A percentile compares a stretch with the other conserved stretches of the same genome.
Evolutionary conservation across 1,140 invertebrate genomes (phyloP).

Genomic region (Trichonephila clavipes): DNA sequence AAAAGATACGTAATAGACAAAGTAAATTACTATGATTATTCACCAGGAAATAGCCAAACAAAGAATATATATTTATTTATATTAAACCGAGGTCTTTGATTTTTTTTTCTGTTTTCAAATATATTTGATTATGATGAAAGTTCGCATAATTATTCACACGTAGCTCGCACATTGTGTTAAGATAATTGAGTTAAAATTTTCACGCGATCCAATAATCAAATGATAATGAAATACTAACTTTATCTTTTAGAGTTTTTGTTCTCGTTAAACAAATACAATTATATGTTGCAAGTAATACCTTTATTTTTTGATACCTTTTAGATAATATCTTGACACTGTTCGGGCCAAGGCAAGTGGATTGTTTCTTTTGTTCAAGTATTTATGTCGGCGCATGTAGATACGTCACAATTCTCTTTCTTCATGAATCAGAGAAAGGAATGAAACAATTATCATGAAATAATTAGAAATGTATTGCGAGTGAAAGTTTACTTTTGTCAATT

Average conservation of each 20-base stretch:
- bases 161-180: background rate
- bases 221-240: conserved; percentile 6
- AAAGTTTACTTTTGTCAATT: background rate
- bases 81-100: conserved; percentile 38
- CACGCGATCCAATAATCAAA: background rate
- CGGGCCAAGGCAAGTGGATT: conserved; percentile 38
- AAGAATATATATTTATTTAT: conserved; percentile 40
- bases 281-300: conserved; percentile 1
- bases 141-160: background rate
- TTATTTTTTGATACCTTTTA: conserved; percentile 16
- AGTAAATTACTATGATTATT: conserved; percentile 29
- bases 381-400: background rate
- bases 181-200: conserved; percentile 20
- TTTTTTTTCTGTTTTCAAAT: conserved; percentile 10
- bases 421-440: background rate
- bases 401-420: background rate
- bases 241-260: conserved; percentile 36
- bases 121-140: conserved; percentile 15
- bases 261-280: conserved; percentile 51
- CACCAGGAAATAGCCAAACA: conserved; percentile 19
- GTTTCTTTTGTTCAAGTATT: conserved; percentile 41
- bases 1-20: background rate
- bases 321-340: conserved; percentile 24
- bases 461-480: background rate
- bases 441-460: background rate